Conservation (phyloP, 2,797 vertebrate genomes). For the Thunnus albacares region DNA sequence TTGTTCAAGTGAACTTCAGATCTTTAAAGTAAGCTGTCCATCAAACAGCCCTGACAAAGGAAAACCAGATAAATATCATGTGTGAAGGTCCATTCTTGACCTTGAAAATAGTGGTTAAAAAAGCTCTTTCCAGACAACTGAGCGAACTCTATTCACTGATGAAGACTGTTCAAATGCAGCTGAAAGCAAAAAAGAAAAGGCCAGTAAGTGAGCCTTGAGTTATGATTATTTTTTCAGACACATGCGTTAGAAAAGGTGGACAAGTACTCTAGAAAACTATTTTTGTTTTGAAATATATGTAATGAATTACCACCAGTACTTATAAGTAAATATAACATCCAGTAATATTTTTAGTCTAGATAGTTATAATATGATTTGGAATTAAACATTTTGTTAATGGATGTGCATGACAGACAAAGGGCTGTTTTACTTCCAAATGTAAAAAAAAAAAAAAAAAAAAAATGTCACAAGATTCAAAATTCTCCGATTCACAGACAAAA, state of each 20-base stretch:
- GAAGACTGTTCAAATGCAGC: too few relatives aligned
- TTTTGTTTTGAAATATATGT: not conserved
- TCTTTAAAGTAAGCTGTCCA: conserved; percentile 6
- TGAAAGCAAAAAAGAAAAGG: not conserved
- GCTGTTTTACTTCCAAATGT: too few relatives aligned
- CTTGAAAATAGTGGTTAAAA: not conserved
- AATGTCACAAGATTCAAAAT: not conserved
- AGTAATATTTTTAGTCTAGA: not conserved
- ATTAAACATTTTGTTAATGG: too few relatives aligned
- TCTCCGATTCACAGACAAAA: not conserved
- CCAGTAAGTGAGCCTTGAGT: not conserved
- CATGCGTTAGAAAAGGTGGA: not conserved
- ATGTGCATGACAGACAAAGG: too few relatives aligned
- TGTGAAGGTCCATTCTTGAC: conserved; percentile 22
- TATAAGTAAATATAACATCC: not conserved
- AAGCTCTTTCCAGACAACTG: not conserved
- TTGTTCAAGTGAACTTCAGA: conserved; percentile 13
- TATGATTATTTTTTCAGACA: not conserved
- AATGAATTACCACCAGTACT: not conserved
- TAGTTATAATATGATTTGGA: not conserved
- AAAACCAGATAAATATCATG: not conserved
- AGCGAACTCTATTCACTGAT: not conserved
- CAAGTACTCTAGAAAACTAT: not conserved
- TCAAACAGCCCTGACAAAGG: not conserved
- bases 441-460: too few relatives aligned